These are phyloP conservation scores for Meandrina meandrites DNA, from an alignment of 92 coral and sea anemone species.

Conservation along the genomic window DNA sequence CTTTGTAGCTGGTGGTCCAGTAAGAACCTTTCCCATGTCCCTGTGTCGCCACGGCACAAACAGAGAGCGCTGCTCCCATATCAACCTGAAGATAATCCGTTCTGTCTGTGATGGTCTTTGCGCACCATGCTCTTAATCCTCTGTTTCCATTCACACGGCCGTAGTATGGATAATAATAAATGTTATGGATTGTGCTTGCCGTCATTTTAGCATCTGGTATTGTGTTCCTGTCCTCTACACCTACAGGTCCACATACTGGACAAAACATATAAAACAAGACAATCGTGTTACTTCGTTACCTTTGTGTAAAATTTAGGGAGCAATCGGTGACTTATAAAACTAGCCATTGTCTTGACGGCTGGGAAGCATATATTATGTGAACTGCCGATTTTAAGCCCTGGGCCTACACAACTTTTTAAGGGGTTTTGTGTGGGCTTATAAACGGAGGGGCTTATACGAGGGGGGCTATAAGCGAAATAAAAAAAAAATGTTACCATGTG, in stretches of 20 bases:
- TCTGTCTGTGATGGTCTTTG: not conserved
- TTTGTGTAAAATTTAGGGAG: too few species aligned
- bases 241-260: conserved; percentile 2
- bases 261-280: not conserved
- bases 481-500: too few species aligned
- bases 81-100: conserved; percentile 11
- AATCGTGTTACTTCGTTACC: too few species aligned
- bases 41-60: conserved; percentile 22
- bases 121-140: not conserved
- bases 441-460: too few species aligned
- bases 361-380: too few species aligned
- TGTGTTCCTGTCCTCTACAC: conserved; percentile 6
- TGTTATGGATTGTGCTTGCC: not conserved
- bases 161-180: not conserved
- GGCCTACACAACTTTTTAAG: too few species aligned
- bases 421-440: too few species aligned
- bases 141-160: conserved; percentile 4
- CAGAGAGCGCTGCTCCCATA: not conserved
- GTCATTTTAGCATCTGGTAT: conserved; percentile 12
- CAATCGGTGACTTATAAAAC: too few species aligned
- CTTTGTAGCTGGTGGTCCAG: conserved; percentile 11
- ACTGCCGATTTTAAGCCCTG: too few species aligned
- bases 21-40: not conserved
- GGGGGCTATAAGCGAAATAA: too few species aligned
- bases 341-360: too few species aligned